Conservation (phyloP, 2,888 invertebrate species). For the Hartigia nigra region DNA sequence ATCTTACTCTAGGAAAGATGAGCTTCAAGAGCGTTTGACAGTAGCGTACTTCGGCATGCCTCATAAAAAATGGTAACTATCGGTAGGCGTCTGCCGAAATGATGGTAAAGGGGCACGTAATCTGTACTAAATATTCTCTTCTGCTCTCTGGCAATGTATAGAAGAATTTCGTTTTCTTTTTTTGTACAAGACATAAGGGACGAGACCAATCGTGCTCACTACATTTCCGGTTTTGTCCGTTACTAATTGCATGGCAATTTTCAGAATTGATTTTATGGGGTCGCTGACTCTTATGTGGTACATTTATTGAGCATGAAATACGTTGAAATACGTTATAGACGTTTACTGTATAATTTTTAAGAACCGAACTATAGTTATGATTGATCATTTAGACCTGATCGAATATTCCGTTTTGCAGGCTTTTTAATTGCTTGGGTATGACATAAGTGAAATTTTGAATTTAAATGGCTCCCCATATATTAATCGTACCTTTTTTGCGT, state of each 20-base stretch:
- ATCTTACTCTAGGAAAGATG: background rate
- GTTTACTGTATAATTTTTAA: background rate
- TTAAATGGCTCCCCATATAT: background rate
- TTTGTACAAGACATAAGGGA: background rate
- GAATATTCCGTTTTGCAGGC: background rate
- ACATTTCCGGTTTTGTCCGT: background rate
- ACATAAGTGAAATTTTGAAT: background rate
- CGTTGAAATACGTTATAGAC: background rate
- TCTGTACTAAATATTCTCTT: background rate
- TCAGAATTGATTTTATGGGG: background rate
- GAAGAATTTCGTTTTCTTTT: background rate
- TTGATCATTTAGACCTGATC: background rate
- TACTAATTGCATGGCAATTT: background rate
- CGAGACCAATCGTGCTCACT: background rate
- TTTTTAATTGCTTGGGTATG: background rate
- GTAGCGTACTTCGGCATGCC: background rate
- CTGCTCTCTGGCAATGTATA: background rate
- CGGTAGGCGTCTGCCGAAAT: background rate
- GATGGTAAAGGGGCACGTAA: background rate
- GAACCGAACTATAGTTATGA: background rate
- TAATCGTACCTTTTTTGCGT: background rate
- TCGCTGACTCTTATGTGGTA: background rate
- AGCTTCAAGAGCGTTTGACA: constrained; percentile 1
- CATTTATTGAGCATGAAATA: background rate
- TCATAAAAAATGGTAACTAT: constrained; percentile 5